Conservation (phyloP, 2,113 vertebrate genomes). For the Micronycteris hirsuta region DNA sequence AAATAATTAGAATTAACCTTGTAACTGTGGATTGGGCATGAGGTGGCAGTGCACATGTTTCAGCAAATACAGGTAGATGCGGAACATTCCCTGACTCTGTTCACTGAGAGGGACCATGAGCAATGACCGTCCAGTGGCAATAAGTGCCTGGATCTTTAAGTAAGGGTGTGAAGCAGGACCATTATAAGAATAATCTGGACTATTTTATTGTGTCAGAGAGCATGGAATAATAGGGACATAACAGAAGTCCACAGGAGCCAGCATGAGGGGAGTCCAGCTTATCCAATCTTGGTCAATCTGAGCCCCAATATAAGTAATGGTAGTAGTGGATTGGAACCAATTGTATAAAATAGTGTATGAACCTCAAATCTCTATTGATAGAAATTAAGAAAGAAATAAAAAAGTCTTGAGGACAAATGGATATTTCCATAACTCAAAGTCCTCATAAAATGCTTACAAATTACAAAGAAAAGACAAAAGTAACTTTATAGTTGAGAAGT, state of each 20-base stretch:
- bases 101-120: not conserved
- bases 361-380: not conserved
- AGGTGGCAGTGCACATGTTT: not conserved
- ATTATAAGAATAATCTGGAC: not conserved
- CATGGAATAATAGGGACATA: not conserved
- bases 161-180: not conserved
- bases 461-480: not conserved
- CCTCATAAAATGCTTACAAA: not conserved
- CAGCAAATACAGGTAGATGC: not conserved
- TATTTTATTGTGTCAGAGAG: not conserved
- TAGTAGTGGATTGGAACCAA: not conserved
- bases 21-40: not conserved
- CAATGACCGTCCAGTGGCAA: not conserved
- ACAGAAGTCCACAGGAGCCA: not conserved
- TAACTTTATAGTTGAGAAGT: not conserved
- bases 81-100: not conserved
- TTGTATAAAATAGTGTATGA: not conserved
- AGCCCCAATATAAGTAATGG: not conserved
- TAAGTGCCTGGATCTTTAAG: not conserved
- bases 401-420: not conserved
- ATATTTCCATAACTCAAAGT: not conserved
- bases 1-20: not conserved
- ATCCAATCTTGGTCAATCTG: not conserved
- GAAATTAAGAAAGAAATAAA: not conserved
- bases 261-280: not conserved